Conservation (phyloP, 2,113 vertebrate genomes). For the Chroicocephalus ridibundus region DNA sequence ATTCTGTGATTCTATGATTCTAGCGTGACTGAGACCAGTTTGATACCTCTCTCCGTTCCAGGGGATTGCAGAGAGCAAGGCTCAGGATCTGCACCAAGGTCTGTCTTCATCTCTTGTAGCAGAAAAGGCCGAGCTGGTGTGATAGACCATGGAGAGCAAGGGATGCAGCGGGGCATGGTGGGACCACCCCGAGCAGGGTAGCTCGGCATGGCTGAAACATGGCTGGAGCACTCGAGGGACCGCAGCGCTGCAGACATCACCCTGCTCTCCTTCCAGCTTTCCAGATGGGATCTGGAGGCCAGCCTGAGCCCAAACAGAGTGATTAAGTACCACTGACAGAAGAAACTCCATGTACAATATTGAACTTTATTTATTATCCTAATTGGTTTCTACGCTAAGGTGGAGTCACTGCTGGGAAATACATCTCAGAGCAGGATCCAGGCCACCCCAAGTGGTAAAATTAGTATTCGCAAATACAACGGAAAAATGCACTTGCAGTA, state of each 20-base stretch:
- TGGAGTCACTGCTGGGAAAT: not conserved
- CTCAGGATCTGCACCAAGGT: not conserved
- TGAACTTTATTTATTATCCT: not conserved
- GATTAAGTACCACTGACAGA: not conserved
- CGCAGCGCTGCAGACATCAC: not conserved
- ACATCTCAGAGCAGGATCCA: not conserved
- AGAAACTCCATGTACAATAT: not conserved
- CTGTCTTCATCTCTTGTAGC: not conserved
- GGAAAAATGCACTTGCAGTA: not conserved
- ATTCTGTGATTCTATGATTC: too few relatives aligned
- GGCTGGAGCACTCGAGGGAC: not conserved
- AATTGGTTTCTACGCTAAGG: not conserved
- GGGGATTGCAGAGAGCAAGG: not conserved
- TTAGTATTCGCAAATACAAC: not conserved
- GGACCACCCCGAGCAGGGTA: not conserved
- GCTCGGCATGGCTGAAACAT: not conserved
- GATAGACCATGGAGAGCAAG: not conserved
- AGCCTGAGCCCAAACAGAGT: not conserved
- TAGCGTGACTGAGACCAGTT: not conserved
- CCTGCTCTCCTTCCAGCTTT: not conserved
- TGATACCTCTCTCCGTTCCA: not conserved
- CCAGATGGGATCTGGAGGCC: not conserved
- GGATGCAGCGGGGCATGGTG: accelerated
- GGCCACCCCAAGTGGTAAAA: not conserved
- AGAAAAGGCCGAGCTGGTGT: not conserved